Evolutionary conservation across 2,113 vertebrate genomes (phyloP).

Genomic region (Channa maculata): DNA sequence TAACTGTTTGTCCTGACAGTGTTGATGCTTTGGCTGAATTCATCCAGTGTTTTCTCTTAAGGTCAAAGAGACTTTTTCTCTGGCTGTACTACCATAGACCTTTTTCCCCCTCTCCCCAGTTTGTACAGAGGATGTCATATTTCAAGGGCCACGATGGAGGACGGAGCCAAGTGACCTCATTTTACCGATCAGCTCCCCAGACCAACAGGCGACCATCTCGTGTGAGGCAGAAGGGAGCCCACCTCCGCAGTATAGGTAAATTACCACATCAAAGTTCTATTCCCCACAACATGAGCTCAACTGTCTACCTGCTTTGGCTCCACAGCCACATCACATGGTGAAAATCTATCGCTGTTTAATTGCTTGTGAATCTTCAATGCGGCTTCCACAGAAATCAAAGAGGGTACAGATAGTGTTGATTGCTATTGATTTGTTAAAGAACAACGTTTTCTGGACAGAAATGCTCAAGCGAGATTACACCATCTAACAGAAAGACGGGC

Average conservation of each 20-base stretch:
- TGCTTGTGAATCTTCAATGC: slow-evolving; percentile 56
- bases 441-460: slow-evolving; percentile 46
- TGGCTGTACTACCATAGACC: slow-evolving; percentile 38
- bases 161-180: slow-evolving; percentile 83
- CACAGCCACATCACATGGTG: not conserved
- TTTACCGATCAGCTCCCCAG: slow-evolving; percentile 81
- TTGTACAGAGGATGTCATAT: slow-evolving; percentile 80
- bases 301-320: slow-evolving; percentile 2
- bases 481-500: slow-evolving; percentile 41
- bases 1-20: slow-evolving; percentile 32
- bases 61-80: slow-evolving; percentile 62
- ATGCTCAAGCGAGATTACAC: slow-evolving; percentile 44
- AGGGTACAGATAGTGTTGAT: slow-evolving; percentile 59
- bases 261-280: slow-evolving; percentile 40
- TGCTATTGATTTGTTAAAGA: slow-evolving; percentile 65
- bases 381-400: slow-evolving; percentile 61
- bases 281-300: not conserved
- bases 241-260: slow-evolving; percentile 81
- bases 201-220: slow-evolving; percentile 77
- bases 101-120: slow-evolving; percentile 63
- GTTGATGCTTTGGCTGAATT: slow-evolving; percentile 14
- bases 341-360: slow-evolving; percentile 42
- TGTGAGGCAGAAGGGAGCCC: slow-evolving; percentile 82
- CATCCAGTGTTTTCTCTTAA: slow-evolving; percentile 50
- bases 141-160: slow-evolving; percentile 84